These are phyloP conservation scores for Melanaphis sacchari DNA, from an alignment of 1,140 invertebrate genomes.

Conservation along the genomic window DNA sequence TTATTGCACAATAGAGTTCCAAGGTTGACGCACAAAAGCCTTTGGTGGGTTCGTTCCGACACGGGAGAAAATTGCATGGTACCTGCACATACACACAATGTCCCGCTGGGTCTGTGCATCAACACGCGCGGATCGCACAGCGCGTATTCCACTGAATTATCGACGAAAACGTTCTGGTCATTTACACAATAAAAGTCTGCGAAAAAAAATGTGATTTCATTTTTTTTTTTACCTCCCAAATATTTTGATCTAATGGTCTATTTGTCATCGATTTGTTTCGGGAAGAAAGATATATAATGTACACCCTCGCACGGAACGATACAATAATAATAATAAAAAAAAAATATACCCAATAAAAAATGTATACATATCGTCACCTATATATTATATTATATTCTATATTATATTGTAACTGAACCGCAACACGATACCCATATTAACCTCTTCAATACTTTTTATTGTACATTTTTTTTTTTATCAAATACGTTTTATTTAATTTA, in stretches of 20 bases:
- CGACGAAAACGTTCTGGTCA: neutral
- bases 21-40: conserved; percentile 47
- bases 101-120: conserved; percentile 26
- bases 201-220: neutral
- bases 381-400: neutral
- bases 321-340: neutral
- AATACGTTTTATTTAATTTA: neutral
- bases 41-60: neutral
- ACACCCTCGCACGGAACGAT: conserved; percentile 17
- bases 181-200: neutral
- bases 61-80: neutral
- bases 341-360: conserved; percentile 30
- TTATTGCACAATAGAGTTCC: conserved; percentile 13
- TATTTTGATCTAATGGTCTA: conserved; percentile 51
- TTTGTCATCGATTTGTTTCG: conserved; percentile 49
- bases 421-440: neutral
- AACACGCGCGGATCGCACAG: neutral
- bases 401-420: neutral
- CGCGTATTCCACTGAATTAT: neutral
- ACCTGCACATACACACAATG: neutral
- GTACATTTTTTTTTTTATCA: neutral
- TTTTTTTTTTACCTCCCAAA: conserved; percentile 33
- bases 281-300: neutral
- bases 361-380: conserved; percentile 13
- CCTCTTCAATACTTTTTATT: neutral